Percentiles rank a stretch among this genome's conserved stretches.
Evolutionary conservation across 2,888 invertebrate genomes (phyloP).

Genomic region (Sclerodermus sp.): DNA sequence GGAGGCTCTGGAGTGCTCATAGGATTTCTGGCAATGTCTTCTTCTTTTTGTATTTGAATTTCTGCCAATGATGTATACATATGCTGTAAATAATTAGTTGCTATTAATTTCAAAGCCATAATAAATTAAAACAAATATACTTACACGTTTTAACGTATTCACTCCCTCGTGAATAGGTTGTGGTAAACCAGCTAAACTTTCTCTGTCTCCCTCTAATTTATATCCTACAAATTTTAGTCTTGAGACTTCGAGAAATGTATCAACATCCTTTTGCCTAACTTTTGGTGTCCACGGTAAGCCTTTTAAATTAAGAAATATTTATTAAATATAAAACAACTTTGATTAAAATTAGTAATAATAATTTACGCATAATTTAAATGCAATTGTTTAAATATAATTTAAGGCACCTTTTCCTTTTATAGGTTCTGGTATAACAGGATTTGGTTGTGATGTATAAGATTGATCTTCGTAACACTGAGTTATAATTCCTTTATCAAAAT

Average conservation of each 20-base stretch:
- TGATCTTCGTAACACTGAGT: constrained; percentile 49
- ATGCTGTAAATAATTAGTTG: constrained; percentile 64
- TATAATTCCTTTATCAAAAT: constrained; percentile 38
- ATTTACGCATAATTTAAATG: not conserved
- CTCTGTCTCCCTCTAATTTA: constrained; percentile 81
- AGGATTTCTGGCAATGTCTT: constrained; percentile 89
- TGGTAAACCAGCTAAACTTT: constrained; percentile 91
- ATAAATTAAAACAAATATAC: constrained; percentile 11
- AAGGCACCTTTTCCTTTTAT: constrained; percentile 45
- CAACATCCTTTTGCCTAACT: constrained; percentile 91
- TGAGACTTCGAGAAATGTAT: constrained; percentile 87
- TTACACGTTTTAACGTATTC: constrained; percentile 77
- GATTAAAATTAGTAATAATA: constrained; percentile 1
- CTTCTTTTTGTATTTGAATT: constrained; percentile 87
- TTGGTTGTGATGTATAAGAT: constrained; percentile 55
- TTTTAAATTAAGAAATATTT: constrained; percentile 24
- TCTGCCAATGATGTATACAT: constrained; percentile 93
- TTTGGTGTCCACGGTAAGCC: constrained; percentile 96
- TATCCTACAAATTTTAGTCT: constrained; percentile 96
- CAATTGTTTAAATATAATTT: constrained; percentile 1
- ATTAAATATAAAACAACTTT: not conserved
- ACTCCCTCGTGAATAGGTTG: constrained; percentile 97
- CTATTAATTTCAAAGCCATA: not conserved
- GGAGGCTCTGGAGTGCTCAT: constrained; percentile 81
- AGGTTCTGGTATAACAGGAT: constrained; percentile 60